phyloP scores from a whole-genome alignment of 2,797 vertebrate genomes.

The Gephyroberyx darwinii region DNA sequence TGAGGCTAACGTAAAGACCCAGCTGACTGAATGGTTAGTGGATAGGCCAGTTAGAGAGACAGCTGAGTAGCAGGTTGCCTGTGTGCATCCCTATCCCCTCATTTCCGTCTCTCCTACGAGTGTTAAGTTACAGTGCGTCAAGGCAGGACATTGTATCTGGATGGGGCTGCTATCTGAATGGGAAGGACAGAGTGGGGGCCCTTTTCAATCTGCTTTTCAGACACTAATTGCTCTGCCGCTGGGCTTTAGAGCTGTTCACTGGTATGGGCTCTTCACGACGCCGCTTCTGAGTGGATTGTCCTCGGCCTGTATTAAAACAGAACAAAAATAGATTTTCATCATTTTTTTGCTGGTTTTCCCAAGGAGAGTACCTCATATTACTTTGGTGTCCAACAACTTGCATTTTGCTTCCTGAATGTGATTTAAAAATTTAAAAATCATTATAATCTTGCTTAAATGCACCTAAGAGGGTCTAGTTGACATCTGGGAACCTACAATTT shows the following conservation, averaged over 20 bases:
- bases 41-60: not conserved
- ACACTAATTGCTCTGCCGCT: slow-evolving; percentile 82
- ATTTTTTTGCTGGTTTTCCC: not conserved
- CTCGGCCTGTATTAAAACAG: slow-evolving; percentile 77
- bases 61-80: too few relatives aligned
- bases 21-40: not conserved
- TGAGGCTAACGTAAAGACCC: not conserved
- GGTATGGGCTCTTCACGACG: slow-evolving; percentile 81
- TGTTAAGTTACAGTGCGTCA: not conserved
- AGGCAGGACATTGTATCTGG: not conserved
- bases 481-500: not conserved
- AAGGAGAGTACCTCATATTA: not conserved
- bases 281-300: slow-evolving; percentile 81
- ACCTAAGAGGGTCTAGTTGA: too few relatives aligned
- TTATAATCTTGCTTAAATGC: too few relatives aligned
- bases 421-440: too few relatives aligned
- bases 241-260: slow-evolving; percentile 81
- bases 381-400: not conserved
- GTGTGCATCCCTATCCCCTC: not conserved
- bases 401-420: not conserved
- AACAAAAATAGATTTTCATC: not conserved
- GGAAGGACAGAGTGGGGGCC: not conserved
- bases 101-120: not conserved
- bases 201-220: slow-evolving; percentile 6
- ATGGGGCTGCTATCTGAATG: not conserved